Base-by-base conservation (phyloP, 2,888 invertebrate species). In the Trachelus tabidus region DNA sequence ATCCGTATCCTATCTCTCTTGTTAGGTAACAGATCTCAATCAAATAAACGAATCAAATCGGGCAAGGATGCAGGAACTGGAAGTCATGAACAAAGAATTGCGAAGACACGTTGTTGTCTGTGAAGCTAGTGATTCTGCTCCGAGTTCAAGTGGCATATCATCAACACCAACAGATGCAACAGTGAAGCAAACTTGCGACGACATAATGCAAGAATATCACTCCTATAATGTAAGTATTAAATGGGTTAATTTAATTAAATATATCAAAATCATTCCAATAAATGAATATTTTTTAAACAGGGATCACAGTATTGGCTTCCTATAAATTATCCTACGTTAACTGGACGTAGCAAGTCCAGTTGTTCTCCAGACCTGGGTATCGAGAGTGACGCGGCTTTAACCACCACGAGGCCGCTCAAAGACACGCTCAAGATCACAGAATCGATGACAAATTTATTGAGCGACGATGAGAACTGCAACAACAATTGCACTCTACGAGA, bases 361-460 rank as follows among this genome's bases (percentile, higher is more conserved):
- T 91, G 91, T 83, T 97, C 97, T 0, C 97, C 97, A 0, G 97
- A 97, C 92, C 94, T 97, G 87, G 97, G 97, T n/a, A 97, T 97
- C 82, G 97, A 97, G 89, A 97, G 97, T 87, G 97, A 97, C 31
- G 89, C 85, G 4, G 90, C 90, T 4, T 81, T 89, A 23, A 83
- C 88, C 0, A 87, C 86, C 11, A 87, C 87, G 68, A 88, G 90
- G 77, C 91, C 90, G 30, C 77, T 91, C 15, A 87, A 90, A 80
- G 89, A 91, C 75, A 89, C 90, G 15, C 84, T 91, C 33, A 91
- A 90, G 73, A 91, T 91, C n/a, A 90, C 91, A 4, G 90, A 91
- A 80, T 91, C 91, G 4, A 91, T 91, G 90, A 89, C 89, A 31
- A 91, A 91, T 85, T 83, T 91, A 69, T 81, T 91, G 30, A 91